Evolutionary conservation across 92 coral and sea anemone genomes (phyloP).

Genomic region (Siderastrea siderea): DNA sequence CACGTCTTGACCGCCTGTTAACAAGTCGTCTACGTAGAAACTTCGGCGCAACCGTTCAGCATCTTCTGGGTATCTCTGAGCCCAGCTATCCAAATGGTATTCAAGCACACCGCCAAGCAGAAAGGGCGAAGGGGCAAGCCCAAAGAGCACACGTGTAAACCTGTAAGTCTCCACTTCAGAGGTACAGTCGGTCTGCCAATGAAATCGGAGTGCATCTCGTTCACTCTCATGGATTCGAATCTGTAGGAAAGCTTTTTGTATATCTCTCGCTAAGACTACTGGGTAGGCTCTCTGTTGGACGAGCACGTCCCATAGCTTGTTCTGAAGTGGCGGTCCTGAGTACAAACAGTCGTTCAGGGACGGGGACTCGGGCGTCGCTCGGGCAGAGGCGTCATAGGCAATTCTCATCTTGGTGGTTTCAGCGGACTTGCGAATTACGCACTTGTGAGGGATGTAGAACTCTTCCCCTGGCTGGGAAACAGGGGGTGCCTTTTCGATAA

Average conservation of each 20-base stretch:
- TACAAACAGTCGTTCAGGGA: constrained; percentile 45
- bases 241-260: constrained; percentile 13
- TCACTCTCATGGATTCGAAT: constrained; percentile 25
- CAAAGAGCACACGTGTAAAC: constrained; percentile 42
- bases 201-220: constrained; percentile 31
- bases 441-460: constrained; percentile 40
- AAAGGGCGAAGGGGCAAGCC: constrained; percentile 51
- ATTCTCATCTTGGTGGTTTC: constrained; percentile 33
- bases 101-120: constrained; percentile 48
- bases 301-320: background rate
- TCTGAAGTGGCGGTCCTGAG: constrained; percentile 32
- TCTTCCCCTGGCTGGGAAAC: constrained; percentile 2
- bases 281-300: constrained; percentile 32
- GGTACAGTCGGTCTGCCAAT: constrained; percentile 7
- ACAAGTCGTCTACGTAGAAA: constrained; percentile 49
- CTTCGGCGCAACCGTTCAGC: constrained; percentile 46
- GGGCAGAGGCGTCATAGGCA: constrained; percentile 42
- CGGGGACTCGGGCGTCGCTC: constrained; percentile 19
- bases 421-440: constrained; percentile 29
- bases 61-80: constrained; percentile 22
- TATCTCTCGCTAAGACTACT: constrained; percentile 15
- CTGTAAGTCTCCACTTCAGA: constrained; percentile 25
- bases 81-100: constrained; percentile 46
- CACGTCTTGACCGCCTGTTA: constrained; percentile 42
- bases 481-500: constrained; percentile 3